Conservation (phyloP, 2,797 vertebrate species). For the Amblyraja radiata region DNA sequence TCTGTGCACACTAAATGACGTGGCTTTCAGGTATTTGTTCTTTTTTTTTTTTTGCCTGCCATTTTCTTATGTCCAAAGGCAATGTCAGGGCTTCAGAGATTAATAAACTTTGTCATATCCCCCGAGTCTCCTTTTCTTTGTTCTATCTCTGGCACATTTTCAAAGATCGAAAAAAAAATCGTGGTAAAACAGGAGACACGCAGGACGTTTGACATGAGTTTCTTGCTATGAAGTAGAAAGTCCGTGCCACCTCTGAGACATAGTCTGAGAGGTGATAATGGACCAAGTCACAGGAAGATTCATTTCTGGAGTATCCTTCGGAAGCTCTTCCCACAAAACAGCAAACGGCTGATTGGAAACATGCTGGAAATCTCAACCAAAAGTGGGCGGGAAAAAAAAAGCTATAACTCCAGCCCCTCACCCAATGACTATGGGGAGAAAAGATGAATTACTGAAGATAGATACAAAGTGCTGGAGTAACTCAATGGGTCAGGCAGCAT, state of each 20-base stretch:
- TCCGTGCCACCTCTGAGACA: background rate
- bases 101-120: slow-evolving; percentile 16
- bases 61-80: slow-evolving; percentile 22
- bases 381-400: background rate
- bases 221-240: background rate
- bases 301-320: background rate
- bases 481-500: no score
- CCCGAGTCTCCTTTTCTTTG: background rate
- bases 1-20: background rate
- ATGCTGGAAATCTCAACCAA: background rate
- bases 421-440: no score
- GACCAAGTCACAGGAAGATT: background rate
- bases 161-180: background rate
- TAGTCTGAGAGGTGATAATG: background rate
- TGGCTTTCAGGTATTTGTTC: slow-evolving; percentile 18
- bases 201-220: background rate
- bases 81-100: slow-evolving; percentile 1
- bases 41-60: background rate
- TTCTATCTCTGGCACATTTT: slow-evolving; percentile 27
- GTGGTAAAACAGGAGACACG: background rate
- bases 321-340: background rate
- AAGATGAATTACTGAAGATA: background rate
- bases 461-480: no score
- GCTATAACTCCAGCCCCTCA: background rate
- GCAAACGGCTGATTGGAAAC: background rate